Evolutionary conservation across 2,797 vertebrate genomes (phyloP).

Genomic region (Nyctalus aviator): DNA sequence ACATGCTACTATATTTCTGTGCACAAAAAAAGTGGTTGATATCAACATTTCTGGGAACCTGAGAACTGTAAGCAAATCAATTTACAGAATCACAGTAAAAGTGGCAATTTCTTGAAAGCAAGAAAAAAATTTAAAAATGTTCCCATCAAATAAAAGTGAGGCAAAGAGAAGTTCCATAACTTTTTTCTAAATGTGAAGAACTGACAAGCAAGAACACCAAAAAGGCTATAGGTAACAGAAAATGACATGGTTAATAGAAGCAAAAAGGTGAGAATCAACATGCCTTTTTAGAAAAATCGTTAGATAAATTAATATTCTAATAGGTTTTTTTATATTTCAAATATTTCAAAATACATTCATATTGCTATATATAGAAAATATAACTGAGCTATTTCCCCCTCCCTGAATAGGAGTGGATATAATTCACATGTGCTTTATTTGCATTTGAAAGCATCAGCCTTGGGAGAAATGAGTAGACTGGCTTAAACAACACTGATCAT

Average conservation of each 20-base stretch:
- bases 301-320: not conserved
- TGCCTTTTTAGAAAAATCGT: not conserved
- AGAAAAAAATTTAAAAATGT: not conserved
- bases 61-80: constrained; percentile 34
- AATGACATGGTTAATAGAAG: not conserved
- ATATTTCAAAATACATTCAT: not conserved
- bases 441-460: not conserved
- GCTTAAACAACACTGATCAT: not conserved
- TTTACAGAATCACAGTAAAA: constrained; percentile 6
- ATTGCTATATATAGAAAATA: not conserved
- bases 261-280: not conserved
- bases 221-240: not conserved
- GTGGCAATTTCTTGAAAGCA: not conserved
- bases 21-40: not conserved
- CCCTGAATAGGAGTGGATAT: not conserved
- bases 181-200: not conserved
- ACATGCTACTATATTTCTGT: constrained; percentile 3
- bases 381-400: not conserved
- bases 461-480: not conserved
- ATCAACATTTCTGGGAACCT: constrained; percentile 23
- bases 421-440: not conserved
- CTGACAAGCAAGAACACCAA: not conserved
- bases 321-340: not conserved
- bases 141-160: constrained; percentile 4
- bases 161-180: not conserved